Conservation (phyloP, 2,888 invertebrate genomes). For the Malacosoma neustria region DNA sequence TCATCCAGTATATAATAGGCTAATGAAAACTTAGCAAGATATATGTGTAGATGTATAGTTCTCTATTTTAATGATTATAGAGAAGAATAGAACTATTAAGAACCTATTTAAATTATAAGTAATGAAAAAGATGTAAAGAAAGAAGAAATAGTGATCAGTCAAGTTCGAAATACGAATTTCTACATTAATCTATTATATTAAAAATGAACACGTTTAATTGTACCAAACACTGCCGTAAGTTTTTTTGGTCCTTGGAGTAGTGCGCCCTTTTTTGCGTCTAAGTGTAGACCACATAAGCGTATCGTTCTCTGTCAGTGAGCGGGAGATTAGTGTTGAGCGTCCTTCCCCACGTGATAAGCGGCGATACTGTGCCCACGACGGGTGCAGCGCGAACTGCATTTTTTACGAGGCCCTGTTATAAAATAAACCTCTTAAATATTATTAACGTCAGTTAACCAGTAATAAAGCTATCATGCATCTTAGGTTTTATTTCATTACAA, state of each 20-base stretch:
- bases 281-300: slow-evolving; percentile 52
- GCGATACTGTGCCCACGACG: slow-evolving; percentile 67
- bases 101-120: too few relatives aligned
- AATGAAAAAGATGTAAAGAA: too few relatives aligned
- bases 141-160: too few relatives aligned
- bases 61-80: too few relatives aligned
- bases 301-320: slow-evolving; percentile 33
- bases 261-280: slow-evolving; percentile 12
- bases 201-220: not conserved
- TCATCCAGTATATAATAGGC: too few relatives aligned
- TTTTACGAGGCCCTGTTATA: slow-evolving; percentile 47
- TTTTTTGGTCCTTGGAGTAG: not conserved
- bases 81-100: too few relatives aligned
- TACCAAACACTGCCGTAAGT: not conserved
- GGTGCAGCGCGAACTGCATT: slow-evolving; percentile 64
- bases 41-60: too few relatives aligned
- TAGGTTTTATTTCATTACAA: too few relatives aligned
- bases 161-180: not conserved
- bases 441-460: not conserved
- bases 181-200: not conserved
- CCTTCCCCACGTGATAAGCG: slow-evolving; percentile 63
- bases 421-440: slow-evolving; percentile 9
- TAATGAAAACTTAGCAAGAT: too few relatives aligned
- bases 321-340: slow-evolving; percentile 64
- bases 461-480: not conserved